Evolutionary conservation across 2,113 vertebrate species (phyloP).

Genomic region (Choloepus hoffmanni): DNA sequence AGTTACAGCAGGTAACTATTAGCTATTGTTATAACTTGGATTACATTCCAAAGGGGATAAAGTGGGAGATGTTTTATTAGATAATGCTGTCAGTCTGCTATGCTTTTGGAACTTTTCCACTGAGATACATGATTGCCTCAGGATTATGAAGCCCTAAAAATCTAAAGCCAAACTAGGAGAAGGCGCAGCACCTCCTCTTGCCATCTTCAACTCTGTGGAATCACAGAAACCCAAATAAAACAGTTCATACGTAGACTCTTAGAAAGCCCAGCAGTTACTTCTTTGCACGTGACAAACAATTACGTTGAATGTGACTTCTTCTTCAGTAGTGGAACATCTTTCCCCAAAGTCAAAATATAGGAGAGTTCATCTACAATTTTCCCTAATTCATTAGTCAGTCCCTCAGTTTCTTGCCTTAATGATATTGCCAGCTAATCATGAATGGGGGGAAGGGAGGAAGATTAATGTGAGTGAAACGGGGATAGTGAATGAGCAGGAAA

Average conservation of each 20-base stretch:
- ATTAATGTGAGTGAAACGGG: not conserved
- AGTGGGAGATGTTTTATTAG: slow-evolving; percentile 65
- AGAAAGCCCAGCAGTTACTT: slow-evolving; percentile 40
- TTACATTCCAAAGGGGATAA: slow-evolving; percentile 68
- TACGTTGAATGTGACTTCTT: slow-evolving; percentile 64
- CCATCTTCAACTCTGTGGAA: not conserved
- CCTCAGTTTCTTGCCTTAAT: slow-evolving; percentile 16
- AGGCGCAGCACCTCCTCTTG: not conserved
- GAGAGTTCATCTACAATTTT: slow-evolving; percentile 63
- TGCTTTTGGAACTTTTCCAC: slow-evolving; percentile 51
- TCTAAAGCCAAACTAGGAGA: slow-evolving; percentile 14
- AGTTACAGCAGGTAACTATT: slow-evolving; percentile 60
- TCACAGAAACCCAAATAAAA: slow-evolving; percentile 6
- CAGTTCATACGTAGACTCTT: slow-evolving; percentile 5
- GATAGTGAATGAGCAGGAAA: not conserved
- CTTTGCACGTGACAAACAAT: slow-evolving; percentile 58
- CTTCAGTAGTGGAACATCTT: slow-evolving; percentile 56
- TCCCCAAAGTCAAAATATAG: slow-evolving; percentile 64
- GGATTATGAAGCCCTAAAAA: slow-evolving; percentile 62
- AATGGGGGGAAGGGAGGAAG: slow-evolving; percentile 12
- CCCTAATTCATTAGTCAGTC: slow-evolving; percentile 59
- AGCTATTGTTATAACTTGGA: slow-evolving; percentile 67
- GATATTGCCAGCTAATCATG: slow-evolving; percentile 13
- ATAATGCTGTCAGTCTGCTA: slow-evolving; percentile 53
- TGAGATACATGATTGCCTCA: slow-evolving; percentile 46